A percentile compares a stretch with the other conserved stretches of the same genome.
These are phyloP conservation scores for Suillia variegata DNA, from an alignment of 2,888 invertebrate species.

Conservation along the genomic window DNA sequence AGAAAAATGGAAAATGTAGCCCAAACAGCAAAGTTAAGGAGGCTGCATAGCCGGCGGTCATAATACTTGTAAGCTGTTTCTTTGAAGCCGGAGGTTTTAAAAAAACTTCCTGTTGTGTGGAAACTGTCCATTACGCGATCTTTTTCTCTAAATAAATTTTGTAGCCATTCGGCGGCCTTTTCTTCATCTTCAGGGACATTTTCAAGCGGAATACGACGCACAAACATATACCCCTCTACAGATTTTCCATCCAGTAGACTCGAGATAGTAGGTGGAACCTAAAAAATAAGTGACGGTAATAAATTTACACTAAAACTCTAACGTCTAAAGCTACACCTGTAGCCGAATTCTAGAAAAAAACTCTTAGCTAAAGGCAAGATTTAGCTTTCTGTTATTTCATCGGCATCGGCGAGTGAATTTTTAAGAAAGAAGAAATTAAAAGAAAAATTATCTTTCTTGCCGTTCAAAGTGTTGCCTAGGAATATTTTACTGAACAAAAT, in stretches of 20 bases:
- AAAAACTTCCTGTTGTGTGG: conserved; percentile 72
- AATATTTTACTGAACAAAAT: too few relatives aligned
- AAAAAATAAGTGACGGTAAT: conserved; percentile 12
- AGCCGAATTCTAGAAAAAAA: too few relatives aligned
- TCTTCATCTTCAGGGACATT: conserved; percentile 75
- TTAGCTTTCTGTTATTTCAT: too few relatives aligned
- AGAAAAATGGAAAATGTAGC: conserved; percentile 46
- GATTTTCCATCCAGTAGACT: conserved; percentile 76
- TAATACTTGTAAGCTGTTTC: conserved; percentile 67
- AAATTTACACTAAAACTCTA: background rate
- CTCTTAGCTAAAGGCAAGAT: too few relatives aligned
- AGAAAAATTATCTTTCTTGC: too few relatives aligned
- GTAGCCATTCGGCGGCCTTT: conserved; percentile 79
- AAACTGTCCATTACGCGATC: conserved; percentile 65
- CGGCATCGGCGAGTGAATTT: too few relatives aligned
- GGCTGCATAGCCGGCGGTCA: conserved; percentile 68
- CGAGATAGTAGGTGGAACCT: conserved; percentile 76
- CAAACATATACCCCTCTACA: conserved; percentile 76
- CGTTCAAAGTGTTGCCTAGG: too few relatives aligned
- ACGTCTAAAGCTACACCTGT: background rate
- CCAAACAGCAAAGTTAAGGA: conserved; percentile 78
- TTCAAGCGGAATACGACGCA: conserved; percentile 81
- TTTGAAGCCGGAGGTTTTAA: conserved; percentile 74
- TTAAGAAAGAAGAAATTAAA: too few relatives aligned
- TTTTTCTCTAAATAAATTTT: conserved; percentile 80